A percentile compares a stretch with the other conserved stretches of the same genome.
Evolutionary conservation across 2,797 vertebrate genomes (phyloP).

Genomic region (Anguilla marmorata): DNA sequence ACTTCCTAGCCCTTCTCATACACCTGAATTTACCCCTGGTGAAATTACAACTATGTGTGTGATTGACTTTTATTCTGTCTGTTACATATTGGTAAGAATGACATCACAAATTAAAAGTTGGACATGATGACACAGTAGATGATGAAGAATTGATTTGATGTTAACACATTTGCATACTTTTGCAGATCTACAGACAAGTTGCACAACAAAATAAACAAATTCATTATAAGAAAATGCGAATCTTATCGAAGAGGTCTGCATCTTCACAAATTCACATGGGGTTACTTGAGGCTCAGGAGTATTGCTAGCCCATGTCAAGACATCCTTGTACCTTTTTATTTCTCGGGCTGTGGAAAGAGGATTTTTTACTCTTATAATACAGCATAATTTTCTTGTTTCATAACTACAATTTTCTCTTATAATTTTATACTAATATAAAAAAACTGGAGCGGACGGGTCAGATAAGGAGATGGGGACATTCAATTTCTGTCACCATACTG

Average conservation of each 20-base stretch:
- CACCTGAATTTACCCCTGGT: neutral
- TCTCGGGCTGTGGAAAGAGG: neutral
- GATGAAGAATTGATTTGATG: neutral
- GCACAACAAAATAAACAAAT: neutral
- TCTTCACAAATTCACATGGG: neutral
- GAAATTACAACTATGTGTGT: neutral
- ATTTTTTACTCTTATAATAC: neutral
- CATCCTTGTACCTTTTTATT: neutral
- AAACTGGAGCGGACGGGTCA: constrained; percentile 14
- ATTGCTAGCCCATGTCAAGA: neutral
- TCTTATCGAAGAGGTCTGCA: neutral
- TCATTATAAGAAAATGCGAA: neutral
- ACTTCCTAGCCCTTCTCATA: neutral
- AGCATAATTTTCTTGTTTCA: constrained; percentile 27
- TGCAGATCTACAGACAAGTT: neutral
- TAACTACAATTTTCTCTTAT: constrained; percentile 18
- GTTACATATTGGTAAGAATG: neutral
- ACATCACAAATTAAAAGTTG: neutral
- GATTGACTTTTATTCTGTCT: too few relatives aligned
- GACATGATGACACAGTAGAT: neutral
- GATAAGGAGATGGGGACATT: neutral
- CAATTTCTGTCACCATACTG: too few relatives aligned
- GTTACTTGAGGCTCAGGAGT: neutral
- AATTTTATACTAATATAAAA: constrained; percentile 17
- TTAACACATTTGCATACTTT: neutral